A percentile compares a stretch with the other conserved stretches of the same genome.
Evolutionary conservation across 2,888 invertebrate species (phyloP).

Genomic region (Tipula unca): DNA sequence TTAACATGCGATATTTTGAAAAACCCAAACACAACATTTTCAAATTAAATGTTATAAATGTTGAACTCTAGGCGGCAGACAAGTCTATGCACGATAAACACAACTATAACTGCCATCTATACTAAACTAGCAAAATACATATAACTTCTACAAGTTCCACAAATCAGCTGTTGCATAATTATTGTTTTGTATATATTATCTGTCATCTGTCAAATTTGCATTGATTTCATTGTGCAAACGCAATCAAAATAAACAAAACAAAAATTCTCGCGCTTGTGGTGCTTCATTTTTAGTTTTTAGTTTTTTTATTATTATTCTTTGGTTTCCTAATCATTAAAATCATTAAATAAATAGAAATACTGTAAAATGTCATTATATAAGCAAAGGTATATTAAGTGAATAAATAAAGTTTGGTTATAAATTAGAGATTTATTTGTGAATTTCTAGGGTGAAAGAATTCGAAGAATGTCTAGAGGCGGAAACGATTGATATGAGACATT

Average conservation of each 20-base stretch:
- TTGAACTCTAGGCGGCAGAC: background rate
- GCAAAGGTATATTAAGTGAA: background rate
- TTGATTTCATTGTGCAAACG: background rate
- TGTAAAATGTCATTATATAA: background rate
- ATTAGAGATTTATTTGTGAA: background rate
- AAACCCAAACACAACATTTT: background rate
- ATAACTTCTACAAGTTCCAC: background rate
- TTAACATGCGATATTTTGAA: no score
- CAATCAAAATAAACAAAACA: background rate
- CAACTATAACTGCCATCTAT: background rate
- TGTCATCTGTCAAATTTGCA: background rate
- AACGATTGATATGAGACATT: constrained; percentile 57
- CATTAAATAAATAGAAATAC: background rate
- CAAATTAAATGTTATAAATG: background rate
- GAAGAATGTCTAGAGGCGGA: constrained; percentile 62
- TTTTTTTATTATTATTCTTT: background rate
- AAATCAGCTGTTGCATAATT: background rate
- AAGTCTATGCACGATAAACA: background rate
- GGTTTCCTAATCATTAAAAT: background rate
- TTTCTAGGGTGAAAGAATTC: constrained; percentile 65
- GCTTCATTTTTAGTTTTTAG: background rate
- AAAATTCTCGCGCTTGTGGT: background rate
- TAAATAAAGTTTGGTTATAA: background rate
- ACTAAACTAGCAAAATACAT: background rate
- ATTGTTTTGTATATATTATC: background rate